Conservation (phyloP, 2,888 invertebrate species). For the Byasa hedistus region DNA sequence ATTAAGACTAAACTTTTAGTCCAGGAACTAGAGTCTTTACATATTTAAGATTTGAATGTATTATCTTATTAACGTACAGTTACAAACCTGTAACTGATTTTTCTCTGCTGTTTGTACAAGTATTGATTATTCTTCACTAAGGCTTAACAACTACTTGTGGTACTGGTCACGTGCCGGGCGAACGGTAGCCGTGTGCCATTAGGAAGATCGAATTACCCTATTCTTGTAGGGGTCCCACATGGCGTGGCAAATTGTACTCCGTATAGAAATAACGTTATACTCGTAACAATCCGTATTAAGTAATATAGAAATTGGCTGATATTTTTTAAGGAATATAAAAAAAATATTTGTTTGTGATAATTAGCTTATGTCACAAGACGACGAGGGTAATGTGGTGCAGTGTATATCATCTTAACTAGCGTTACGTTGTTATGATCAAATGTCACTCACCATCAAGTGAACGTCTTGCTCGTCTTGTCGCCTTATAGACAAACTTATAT, state of each 20-base stretch:
- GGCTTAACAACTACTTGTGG: slow-evolving; percentile 20
- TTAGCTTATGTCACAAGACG: no score
- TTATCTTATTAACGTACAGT: no score
- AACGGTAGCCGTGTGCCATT: slow-evolving; percentile 27
- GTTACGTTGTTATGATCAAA: no score
- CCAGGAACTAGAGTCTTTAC: no score
- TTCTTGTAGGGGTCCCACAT: slow-evolving; percentile 26
- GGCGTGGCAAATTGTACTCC: slow-evolving; percentile 21
- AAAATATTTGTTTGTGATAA: no score
- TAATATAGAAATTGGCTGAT: neutral
- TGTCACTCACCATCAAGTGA: no score
- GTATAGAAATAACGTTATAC: neutral
- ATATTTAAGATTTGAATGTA: no score
- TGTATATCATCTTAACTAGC: no score
- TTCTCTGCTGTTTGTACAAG: slow-evolving; percentile 29
- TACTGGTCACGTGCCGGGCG: slow-evolving; percentile 26
- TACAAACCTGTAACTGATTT: neutral
- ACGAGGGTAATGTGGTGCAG: no score
- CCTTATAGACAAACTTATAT: no score
- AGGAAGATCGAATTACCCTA: slow-evolving; percentile 28
- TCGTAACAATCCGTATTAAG: neutral
- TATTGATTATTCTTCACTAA: slow-evolving; percentile 15
- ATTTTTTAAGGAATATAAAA: neutral
- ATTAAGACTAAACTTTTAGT: no score
- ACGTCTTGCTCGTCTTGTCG: no score